Base-by-base conservation (phyloP, 2,888 invertebrate genomes). In the Ectobius pallidus region DNA sequence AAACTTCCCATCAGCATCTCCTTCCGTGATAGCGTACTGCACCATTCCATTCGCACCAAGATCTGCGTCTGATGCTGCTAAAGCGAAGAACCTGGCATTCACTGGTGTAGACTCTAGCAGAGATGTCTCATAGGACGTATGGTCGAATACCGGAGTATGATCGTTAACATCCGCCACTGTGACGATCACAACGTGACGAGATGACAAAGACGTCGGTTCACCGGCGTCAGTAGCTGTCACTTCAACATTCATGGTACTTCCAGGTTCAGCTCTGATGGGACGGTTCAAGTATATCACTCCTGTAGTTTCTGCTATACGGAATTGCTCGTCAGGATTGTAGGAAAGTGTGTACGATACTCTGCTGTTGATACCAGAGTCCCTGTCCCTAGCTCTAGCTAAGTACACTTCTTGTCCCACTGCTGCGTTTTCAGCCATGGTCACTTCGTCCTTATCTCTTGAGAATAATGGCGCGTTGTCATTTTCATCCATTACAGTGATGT, bases 361-460 rank as follows among this genome's bases (percentile, higher is more conserved):
- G 79, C 95, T 92, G 82, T 97, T 97, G n/a, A 91, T 89, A 7
- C 95, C 96, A 0, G 92, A 90, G 82, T 98, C 98, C 68, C 89
- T 87, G 84, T 98, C 97, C 71, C 89, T 87, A 0, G 97, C 97
- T 79, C 92, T 87, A 0, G 96, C 93, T 77, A 95, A 87, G 83
- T 93, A 95, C 39, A 97, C 91, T 84, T 97, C 95, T 83, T 96
- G 95, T 0, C 97, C 97, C 42, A 97, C 94, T 22, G 97, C 96
- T 78, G 94, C 92, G 81, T 96, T 95, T 85, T 97, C 97, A 18
- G 90, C 88, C 73, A 97, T 86, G 75, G 87, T 86, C 61, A 95
- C 90, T 82, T 93, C 92, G 80, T 94, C 93, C 79, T 90, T 91
- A 76, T 92, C 92, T 79, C 90, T 89, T 25, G 90, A 87, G 82